Conservation (phyloP, 2,888 invertebrate genomes). For the Heteromurus nitidus region DNA sequence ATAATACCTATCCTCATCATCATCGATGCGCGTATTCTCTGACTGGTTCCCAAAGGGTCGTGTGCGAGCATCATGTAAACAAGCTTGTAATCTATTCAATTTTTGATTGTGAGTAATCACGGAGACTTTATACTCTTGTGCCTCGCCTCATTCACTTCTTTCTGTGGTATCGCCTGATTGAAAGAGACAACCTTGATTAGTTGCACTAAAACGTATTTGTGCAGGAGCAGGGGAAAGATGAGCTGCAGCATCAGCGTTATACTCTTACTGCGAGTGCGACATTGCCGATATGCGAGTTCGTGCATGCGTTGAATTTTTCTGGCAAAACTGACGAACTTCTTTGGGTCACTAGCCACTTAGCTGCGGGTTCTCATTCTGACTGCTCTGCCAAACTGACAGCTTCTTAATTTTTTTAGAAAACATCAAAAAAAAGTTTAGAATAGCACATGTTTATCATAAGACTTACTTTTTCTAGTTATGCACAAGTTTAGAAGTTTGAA, state of each 20-base stretch:
- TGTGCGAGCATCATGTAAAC: constrained; percentile 56
- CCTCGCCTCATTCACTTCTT: background rate
- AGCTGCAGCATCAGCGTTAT: background rate
- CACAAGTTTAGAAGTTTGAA: background rate
- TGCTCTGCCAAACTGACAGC: constrained; percentile 21
- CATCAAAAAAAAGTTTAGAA: no score
- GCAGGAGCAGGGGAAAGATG: constrained; percentile 16
- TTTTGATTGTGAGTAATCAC: constrained; percentile 44
- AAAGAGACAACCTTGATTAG: constrained; percentile 2
- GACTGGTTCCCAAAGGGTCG: constrained; percentile 27
- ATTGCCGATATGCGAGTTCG: background rate
- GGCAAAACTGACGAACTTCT: constrained; percentile 39
- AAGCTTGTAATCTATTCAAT: constrained; percentile 30
- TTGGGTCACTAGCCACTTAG: constrained; percentile 33
- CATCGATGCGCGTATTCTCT: background rate
- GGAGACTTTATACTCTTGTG: constrained; percentile 17
- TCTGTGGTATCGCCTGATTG: constrained; percentile 7
- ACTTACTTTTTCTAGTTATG: background rate
- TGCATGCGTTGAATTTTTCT: constrained; percentile 16
- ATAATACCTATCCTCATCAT: background rate
- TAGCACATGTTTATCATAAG: no score
- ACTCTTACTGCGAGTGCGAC: no score
- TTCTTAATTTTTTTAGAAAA: background rate
- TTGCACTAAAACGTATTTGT: background rate
- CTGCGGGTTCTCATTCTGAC: constrained; percentile 36